Evolutionary conservation across 2,113 vertebrate genomes (phyloP).

Genomic region (Vanacampus margaritifer): DNA sequence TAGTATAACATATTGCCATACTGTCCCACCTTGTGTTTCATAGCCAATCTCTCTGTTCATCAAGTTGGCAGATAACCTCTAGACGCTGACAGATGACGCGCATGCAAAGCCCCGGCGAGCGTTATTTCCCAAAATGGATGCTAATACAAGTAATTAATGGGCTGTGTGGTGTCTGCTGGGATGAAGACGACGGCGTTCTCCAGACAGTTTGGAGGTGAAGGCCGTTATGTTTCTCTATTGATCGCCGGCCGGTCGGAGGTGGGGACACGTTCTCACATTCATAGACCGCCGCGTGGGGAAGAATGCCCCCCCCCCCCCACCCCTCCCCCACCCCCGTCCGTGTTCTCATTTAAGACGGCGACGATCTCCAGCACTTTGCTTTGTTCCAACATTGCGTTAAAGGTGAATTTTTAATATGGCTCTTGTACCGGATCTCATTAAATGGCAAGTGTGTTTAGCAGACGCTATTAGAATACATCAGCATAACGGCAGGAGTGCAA

Average conservation of each 20-base stretch:
- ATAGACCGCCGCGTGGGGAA: slow-evolving; percentile 30
- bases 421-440: background rate
- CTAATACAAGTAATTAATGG: slow-evolving; percentile 53
- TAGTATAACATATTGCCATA: slow-evolving; percentile 75
- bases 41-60: slow-evolving; percentile 74
- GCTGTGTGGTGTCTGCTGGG: slow-evolving; percentile 19
- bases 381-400: background rate
- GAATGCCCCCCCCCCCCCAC: slow-evolving; percentile 51
- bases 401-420: background rate
- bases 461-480: too few species aligned
- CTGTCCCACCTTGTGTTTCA: slow-evolving; percentile 76
- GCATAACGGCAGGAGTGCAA: too few species aligned
- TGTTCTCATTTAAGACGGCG: slow-evolving; percentile 24
- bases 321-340: slow-evolving; percentile 37
- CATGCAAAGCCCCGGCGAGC: slow-evolving; percentile 38
- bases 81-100: slow-evolving; percentile 68
- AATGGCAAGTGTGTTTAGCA: background rate
- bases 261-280: slow-evolving; percentile 26
- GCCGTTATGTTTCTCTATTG: slow-evolving; percentile 19
- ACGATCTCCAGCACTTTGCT: background rate
- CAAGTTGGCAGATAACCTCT: slow-evolving; percentile 70
- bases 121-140: slow-evolving; percentile 36
- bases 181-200: slow-evolving; percentile 5
- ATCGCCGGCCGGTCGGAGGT: slow-evolving; percentile 36
- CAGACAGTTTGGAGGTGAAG: slow-evolving; percentile 22